Evolutionary conservation across 1,140 invertebrate species (phyloP).

Genomic region (Lysiphlebus fabarum): DNA sequence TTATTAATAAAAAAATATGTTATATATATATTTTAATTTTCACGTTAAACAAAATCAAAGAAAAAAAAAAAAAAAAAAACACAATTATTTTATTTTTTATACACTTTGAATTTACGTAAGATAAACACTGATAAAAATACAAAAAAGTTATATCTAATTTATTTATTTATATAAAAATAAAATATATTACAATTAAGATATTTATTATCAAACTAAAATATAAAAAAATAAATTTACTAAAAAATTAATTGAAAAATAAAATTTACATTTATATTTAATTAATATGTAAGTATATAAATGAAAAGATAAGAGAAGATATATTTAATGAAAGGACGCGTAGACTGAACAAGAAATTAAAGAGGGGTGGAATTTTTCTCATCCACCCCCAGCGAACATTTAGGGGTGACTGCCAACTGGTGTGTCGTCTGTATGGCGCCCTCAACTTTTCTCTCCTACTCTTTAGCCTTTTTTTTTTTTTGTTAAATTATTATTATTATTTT

Average conservation of each 20-base stretch:
- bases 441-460: constrained; percentile 20
- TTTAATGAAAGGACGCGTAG: constrained; percentile 14
- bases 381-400: constrained; percentile 36
- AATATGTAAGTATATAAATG: constrained; percentile 2
- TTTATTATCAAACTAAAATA: background rate
- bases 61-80: too few species aligned
- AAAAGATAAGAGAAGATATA: constrained; percentile 13
- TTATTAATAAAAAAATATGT: too few species aligned
- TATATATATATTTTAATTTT: too few species aligned
- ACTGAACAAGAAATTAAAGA: background rate
- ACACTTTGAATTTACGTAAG: too few species aligned
- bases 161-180: too few species aligned
- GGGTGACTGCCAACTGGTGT: constrained; percentile 36
- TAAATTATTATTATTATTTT: background rate
- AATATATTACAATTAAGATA: too few species aligned
- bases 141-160: too few species aligned
- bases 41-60: too few species aligned
- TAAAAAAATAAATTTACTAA: background rate
- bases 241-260: constrained; percentile 2
- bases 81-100: too few species aligned
- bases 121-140: too few species aligned
- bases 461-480: constrained; percentile 2
- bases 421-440: constrained; percentile 38
- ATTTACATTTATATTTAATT: background rate
- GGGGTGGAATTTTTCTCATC: constrained; percentile 25